phyloP scores from a whole-genome alignment of 1,140 invertebrate genomes.

The Rhyacophila brunnea region DNA sequence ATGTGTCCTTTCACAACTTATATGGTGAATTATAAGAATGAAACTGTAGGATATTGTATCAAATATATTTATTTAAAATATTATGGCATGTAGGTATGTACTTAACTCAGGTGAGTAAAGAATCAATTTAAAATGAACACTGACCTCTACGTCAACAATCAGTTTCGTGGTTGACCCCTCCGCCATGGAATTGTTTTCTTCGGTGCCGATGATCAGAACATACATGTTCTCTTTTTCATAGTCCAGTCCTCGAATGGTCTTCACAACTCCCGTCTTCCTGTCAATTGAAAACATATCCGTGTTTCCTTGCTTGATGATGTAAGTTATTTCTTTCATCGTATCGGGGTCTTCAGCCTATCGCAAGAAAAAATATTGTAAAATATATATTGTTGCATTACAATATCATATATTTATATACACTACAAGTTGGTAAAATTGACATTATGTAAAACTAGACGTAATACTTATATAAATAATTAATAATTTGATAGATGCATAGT shows the following conservation, averaged over 20 bases:
- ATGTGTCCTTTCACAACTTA: too few relatives aligned
- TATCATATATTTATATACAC: too few relatives aligned
- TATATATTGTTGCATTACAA: too few relatives aligned
- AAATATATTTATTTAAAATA: too few relatives aligned
- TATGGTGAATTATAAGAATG: too few relatives aligned
- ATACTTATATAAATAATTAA: background rate
- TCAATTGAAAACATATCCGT: constrained; percentile 82
- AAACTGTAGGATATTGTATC: too few relatives aligned
- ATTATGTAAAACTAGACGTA: too few relatives aligned
- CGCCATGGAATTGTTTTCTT: constrained; percentile 71
- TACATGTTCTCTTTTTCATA: constrained; percentile 74
- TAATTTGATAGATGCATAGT: background rate
- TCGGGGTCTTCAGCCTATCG: constrained; percentile 68
- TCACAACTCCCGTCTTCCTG: constrained; percentile 72
- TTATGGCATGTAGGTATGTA: too few relatives aligned
- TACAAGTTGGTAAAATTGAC: too few relatives aligned
- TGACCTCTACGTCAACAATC: constrained; percentile 73
- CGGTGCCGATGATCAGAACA: constrained; percentile 74
- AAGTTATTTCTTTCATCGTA: constrained; percentile 77
- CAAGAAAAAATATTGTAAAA: too few relatives aligned
- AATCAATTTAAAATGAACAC: too few relatives aligned
- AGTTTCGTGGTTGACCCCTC: constrained; percentile 74
- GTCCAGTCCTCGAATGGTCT: constrained; percentile 73
- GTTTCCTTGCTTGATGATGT: constrained; percentile 76
- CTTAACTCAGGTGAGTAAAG: too few relatives aligned